Conservation (phyloP, 2,113 vertebrate genomes). For the Lepisosteus osseus region DNA sequence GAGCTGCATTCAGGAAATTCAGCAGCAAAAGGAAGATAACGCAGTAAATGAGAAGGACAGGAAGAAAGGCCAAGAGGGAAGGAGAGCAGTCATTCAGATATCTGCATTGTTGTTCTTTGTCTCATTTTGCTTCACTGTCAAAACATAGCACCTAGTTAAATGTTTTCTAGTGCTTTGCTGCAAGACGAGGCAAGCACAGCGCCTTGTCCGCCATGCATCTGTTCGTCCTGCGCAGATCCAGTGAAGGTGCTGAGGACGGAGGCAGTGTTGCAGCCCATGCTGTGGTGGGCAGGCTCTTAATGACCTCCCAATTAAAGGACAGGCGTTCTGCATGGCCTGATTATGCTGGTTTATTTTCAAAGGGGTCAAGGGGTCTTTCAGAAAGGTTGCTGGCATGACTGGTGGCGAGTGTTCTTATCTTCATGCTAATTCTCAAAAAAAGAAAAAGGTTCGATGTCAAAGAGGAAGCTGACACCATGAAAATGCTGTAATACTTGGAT, state of each 20-base stretch:
- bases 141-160: not conserved
- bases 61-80: too few relatives aligned
- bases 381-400: slow-evolving; percentile 42
- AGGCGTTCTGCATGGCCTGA: slow-evolving; percentile 53
- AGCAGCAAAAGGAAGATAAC: too few relatives aligned
- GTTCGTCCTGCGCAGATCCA: slow-evolving; percentile 20
- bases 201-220: slow-evolving; percentile 20
- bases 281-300: slow-evolving; percentile 53
- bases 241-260: slow-evolving; percentile 28
- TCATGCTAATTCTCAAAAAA: slow-evolving; percentile 48
- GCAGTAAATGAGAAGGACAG: too few relatives aligned
- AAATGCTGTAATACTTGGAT: slow-evolving; percentile 11
- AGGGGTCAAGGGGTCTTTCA: slow-evolving; percentile 60
- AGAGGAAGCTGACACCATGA: not conserved
- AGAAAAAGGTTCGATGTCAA: not conserved
- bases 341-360: slow-evolving; percentile 43
- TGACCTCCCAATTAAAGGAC: slow-evolving; percentile 63
- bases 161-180: not conserved
- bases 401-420: slow-evolving; percentile 50
- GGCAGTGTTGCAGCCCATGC: slow-evolving; percentile 35
- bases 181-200: slow-evolving; percentile 20
- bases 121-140: not conserved
- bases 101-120: too few relatives aligned
- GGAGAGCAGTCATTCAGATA: too few relatives aligned
- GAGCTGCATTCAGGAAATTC: too few relatives aligned